A percentile compares a stretch with the other conserved stretches of the same genome.
phyloP scores from a whole-genome alignment of 2,797 vertebrate species.

The Miichthys miiuy region DNA sequence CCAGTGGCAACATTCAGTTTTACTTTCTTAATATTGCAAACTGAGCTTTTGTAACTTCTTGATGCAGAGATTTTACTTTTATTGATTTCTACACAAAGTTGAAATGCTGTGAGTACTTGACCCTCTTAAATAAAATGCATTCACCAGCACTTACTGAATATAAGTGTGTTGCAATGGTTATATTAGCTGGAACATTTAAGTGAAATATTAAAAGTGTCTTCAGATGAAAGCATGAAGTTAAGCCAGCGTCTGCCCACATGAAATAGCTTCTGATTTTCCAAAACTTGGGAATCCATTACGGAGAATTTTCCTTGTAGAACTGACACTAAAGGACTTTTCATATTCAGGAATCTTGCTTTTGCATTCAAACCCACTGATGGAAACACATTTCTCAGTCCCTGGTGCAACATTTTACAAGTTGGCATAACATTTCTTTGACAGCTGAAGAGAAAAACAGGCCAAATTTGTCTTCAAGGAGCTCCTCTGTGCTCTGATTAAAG shows the following conservation, averaged over 20 bases:
- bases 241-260: background rate
- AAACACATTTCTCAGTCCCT: constrained; percentile 18
- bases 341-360: constrained; percentile 16
- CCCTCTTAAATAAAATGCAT: background rate
- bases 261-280: constrained; percentile 13
- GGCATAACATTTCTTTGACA: background rate
- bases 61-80: background rate
- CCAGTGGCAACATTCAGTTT: background rate
- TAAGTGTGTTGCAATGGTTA: too few species aligned
- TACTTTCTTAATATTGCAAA: background rate
- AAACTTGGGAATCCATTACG: constrained; percentile 30
- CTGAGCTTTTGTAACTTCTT: background rate
- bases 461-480: background rate
- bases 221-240: constrained; percentile 7
- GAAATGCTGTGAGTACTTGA: background rate
- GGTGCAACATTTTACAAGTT: constrained; percentile 20
- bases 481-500: background rate
- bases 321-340: constrained; percentile 18
- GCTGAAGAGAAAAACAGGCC: constrained; percentile 19
- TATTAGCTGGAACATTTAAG: background rate
- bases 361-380: constrained; percentile 2
- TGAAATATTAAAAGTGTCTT: background rate
- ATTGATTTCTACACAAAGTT: background rate
- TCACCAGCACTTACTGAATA: background rate
- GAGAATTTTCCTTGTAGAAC: background rate